phyloP scores from a whole-genome alignment of 1,140 invertebrate species.

The Ruditapes philippinarum region DNA sequence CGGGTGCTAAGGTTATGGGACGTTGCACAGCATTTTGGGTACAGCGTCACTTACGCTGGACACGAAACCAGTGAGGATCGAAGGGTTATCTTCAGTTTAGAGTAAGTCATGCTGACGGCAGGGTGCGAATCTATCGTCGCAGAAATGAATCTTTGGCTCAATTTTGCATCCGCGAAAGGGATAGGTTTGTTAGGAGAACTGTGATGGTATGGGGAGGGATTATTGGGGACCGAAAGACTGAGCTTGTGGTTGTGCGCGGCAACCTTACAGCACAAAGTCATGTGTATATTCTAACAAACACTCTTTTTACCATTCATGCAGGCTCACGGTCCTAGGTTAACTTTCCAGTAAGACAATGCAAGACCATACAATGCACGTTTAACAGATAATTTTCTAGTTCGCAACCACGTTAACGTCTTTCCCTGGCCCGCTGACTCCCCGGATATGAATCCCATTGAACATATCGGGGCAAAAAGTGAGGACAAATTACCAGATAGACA shows the following conservation, averaged over 20 bases:
- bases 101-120: no score
- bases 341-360: background rate
- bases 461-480: no score
- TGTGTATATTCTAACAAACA: background rate
- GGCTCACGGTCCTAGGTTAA: background rate
- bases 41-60: no score
- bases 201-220: constrained; percentile 14
- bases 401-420: background rate
- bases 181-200: background rate
- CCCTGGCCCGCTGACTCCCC: background rate
- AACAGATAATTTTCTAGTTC: background rate
- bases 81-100: no score
- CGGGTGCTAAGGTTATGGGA: no score
- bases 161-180: no score
- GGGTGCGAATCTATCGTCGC: no score
- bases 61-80: no score
- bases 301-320: background rate
- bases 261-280: background rate
- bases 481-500: no score
- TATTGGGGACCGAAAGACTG: background rate
- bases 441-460: background rate
- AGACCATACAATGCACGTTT: background rate
- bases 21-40: no score
- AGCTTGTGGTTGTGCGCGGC: background rate
- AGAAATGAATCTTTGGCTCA: no score